These are phyloP conservation scores for Aleiodes testaceus DNA, from an alignment of 2,888 invertebrate genomes.

Conservation along the genomic window DNA sequence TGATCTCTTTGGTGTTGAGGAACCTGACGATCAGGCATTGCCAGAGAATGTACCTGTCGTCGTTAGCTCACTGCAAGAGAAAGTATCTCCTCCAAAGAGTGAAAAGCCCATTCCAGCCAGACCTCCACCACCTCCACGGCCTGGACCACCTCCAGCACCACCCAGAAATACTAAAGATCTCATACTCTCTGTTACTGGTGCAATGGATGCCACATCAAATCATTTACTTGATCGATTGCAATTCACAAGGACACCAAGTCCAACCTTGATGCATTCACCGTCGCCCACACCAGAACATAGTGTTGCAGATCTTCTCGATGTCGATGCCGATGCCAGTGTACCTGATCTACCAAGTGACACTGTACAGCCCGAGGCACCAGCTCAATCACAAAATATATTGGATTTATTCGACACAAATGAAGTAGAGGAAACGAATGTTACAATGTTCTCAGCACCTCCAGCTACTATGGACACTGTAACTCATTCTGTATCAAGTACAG, in stretches of 20 bases:
- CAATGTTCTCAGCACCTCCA: constrained; percentile 56
- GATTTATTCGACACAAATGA: constrained; percentile 68
- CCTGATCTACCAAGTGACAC: constrained; percentile 71
- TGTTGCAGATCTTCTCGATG: constrained; percentile 79
- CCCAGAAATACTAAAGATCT: constrained; percentile 89
- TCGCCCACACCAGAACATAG: constrained; percentile 85
- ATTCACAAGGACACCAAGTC: constrained; percentile 90
- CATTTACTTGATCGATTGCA: constrained; percentile 88
- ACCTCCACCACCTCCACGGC: constrained; percentile 73
- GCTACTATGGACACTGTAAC: constrained; percentile 50
- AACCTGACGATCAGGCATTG: background rate
- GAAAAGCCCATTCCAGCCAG: constrained; percentile 54
- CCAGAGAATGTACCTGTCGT: constrained; percentile 29
- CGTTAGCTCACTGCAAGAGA: constrained; percentile 37
- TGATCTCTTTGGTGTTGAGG: constrained; percentile 11
- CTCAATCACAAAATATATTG: constrained; percentile 62
- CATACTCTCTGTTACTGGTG: constrained; percentile 88
- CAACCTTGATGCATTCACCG: constrained; percentile 89
- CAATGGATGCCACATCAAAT: constrained; percentile 90
- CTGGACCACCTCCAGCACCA: constrained; percentile 78
- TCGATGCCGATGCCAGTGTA: constrained; percentile 71
- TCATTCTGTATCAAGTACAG: constrained; percentile 51
- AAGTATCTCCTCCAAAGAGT: constrained; percentile 50
- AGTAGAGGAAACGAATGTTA: constrained; percentile 54
- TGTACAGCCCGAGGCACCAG: constrained; percentile 48